Percentiles rank a stretch among this genome's conserved stretches.
Conservation (phyloP, 2,888 invertebrate species). For the Syrphus vitripennis region DNA sequence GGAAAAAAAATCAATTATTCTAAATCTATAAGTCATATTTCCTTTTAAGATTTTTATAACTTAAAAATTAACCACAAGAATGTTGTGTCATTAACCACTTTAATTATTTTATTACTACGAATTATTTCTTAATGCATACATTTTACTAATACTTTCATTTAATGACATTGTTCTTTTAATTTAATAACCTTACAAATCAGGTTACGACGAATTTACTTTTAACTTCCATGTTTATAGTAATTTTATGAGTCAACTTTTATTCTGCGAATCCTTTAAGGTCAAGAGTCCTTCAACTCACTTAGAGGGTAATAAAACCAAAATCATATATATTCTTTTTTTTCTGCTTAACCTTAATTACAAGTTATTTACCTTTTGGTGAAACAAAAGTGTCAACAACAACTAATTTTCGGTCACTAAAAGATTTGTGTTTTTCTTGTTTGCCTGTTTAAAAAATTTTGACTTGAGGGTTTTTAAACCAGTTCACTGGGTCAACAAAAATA, state of each 20-base stretch:
- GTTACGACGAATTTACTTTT: not conserved
- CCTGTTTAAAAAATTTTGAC: not conserved
- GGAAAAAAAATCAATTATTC: not conserved
- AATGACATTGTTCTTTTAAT: not conserved
- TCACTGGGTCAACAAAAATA: conserved; percentile 32
- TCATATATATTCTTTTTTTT: not conserved
- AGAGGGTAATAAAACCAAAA: not conserved
- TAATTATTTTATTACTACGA: not conserved
- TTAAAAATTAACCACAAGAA: not conserved
- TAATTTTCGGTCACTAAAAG: not conserved
- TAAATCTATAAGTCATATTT: not conserved
- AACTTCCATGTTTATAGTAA: not conserved
- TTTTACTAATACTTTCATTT: not conserved
- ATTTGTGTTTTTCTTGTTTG: not conserved
- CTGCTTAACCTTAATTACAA: not conserved
- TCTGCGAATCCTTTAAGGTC: not conserved
- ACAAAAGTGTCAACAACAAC: not conserved
- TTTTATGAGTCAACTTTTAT: not conserved
- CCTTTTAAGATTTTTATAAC: not conserved
- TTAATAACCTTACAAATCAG: not conserved
- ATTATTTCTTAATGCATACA: not conserved
- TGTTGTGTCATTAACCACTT: not conserved
- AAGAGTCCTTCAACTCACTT: not conserved
- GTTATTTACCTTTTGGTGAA: not conserved
- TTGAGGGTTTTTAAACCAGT: conserved; percentile 28